phyloP scores from a whole-genome alignment of 2,113 vertebrate species.

The Pangasianodon hypophthalmus region DNA sequence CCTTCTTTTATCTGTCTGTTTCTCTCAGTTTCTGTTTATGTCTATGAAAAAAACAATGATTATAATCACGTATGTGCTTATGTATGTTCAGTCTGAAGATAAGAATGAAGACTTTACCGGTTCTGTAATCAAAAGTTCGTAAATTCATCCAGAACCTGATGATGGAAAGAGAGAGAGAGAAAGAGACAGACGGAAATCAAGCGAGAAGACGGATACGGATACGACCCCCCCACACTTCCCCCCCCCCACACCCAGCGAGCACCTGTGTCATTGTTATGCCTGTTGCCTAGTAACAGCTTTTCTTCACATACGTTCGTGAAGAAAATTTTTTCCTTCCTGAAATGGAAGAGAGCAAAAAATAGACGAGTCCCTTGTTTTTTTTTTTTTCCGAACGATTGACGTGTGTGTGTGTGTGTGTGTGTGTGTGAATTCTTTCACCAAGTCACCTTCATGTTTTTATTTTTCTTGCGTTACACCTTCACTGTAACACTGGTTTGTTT shows the following conservation, averaged over 20 bases:
- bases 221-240: neutral
- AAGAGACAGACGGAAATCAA: neutral
- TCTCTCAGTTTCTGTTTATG: neutral
- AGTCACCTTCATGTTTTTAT: conserved; percentile 8
- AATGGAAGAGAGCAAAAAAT: conserved; percentile 51
- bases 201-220: neutral
- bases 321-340: conserved; percentile 59
- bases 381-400: neutral
- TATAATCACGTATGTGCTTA: neutral
- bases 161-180: conserved; percentile 1
- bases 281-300: conserved; percentile 80
- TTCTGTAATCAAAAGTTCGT: neutral
- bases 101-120: neutral
- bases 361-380: neutral
- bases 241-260: conserved; percentile 52
- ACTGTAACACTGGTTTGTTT: neutral
- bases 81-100: conserved; percentile 5
- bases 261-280: conserved; percentile 83
- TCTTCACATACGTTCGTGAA: conserved; percentile 71
- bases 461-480: neutral
- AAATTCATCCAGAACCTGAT: neutral
- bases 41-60: neutral
- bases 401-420: conserved; percentile 29
- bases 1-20: too few species aligned
- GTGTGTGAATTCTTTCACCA: conserved; percentile 1